phyloP scores from a whole-genome alignment of 2,797 vertebrate species.

The Cossypha dichroa region DNA sequence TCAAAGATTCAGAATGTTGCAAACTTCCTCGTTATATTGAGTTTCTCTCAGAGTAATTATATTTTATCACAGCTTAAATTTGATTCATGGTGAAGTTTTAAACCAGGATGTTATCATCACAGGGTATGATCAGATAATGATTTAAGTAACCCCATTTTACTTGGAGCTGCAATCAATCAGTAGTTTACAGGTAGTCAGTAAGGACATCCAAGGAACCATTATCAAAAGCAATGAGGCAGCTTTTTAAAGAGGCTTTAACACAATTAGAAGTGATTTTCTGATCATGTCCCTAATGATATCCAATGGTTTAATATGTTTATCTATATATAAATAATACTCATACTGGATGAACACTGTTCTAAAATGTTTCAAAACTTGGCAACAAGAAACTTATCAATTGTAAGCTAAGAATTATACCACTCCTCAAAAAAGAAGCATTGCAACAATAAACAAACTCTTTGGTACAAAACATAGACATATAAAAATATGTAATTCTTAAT shows the following conservation, averaged over 20 bases:
- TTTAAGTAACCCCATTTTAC: neutral
- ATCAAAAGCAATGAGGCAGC: neutral
- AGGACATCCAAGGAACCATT: neutral
- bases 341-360: constrained; percentile 31
- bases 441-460: constrained; percentile 45
- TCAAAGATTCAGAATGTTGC: neutral
- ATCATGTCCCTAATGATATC: constrained; percentile 49
- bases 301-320: constrained; percentile 17
- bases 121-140: constrained; percentile 42
- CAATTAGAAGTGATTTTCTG: constrained; percentile 30
- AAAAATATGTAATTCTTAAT: constrained; percentile 44
- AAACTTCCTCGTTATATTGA: neutral
- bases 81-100: neutral
- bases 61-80: constrained; percentile 27
- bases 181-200: neutral
- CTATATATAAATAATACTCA: constrained; percentile 40
- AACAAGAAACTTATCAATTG: constrained; percentile 49
- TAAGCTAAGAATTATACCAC: constrained; percentile 28
- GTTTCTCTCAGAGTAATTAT: neutral
- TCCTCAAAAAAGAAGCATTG: constrained; percentile 46
- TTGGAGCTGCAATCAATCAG: neutral
- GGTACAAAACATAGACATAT: constrained; percentile 41
- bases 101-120: constrained; percentile 22
- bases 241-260: neutral
- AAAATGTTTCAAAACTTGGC: constrained; percentile 65